Evolutionary conservation across 64 coral and sea anemone species (phyloP).

Genomic region (Montipora efflorescens): DNA sequence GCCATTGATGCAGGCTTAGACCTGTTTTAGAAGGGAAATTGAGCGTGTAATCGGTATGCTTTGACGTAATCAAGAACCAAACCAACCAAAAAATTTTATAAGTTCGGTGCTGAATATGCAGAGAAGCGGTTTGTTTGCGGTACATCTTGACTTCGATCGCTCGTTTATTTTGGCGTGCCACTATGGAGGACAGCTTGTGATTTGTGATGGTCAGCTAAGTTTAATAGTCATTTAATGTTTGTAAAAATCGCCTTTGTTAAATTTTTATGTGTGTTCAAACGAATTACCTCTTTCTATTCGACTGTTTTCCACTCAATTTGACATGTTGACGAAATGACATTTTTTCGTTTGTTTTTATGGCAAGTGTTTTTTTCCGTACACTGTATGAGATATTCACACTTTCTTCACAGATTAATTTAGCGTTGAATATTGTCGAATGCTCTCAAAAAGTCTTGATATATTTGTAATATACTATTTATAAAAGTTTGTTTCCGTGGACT

Average conservation of each 20-base stretch:
- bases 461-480: not conserved
- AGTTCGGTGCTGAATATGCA: not conserved
- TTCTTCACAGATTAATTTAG: not conserved
- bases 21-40: not conserved
- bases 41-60: not conserved
- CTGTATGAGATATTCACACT: not conserved
- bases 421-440: no score
- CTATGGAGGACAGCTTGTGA: not conserved
- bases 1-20: not conserved
- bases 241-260: not conserved
- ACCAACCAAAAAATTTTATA: not conserved
- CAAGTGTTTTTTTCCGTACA: no score
- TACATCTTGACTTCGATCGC: not conserved
- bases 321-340: no score
- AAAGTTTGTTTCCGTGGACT: not conserved
- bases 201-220: constrained; percentile 13
- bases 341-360: no score
- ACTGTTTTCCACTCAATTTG: no score
- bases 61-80: not conserved
- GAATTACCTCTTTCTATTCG: not conserved
- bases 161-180: not conserved
- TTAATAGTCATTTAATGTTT: constrained; percentile 1
- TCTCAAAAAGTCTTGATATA: not conserved
- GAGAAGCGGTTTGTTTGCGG: not conserved
- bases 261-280: not conserved